Percentiles rank a stretch among this genome's conserved stretches.
These are phyloP conservation scores for Parthenolecanium corni DNA, from an alignment of 2,888 invertebrate genomes.

Conservation along the genomic window DNA sequence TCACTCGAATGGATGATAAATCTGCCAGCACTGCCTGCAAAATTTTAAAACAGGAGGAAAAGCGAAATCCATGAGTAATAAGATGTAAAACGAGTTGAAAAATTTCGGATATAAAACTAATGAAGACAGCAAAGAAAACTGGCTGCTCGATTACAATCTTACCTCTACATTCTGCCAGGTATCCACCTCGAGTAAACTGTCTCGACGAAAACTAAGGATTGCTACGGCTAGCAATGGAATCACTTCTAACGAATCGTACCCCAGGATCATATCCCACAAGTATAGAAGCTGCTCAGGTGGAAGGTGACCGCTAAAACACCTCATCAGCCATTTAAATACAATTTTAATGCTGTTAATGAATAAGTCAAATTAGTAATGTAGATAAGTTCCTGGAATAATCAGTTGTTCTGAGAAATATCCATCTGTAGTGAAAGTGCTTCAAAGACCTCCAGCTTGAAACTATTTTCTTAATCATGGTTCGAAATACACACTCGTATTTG, in stretches of 20 bases:
- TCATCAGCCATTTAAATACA: conserved; percentile 92
- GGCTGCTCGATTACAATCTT: conserved; percentile 22
- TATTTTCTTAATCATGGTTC: background rate
- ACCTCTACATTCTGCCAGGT: conserved; percentile 67
- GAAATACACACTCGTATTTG: background rate
- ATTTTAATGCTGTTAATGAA: conserved; percentile 57
- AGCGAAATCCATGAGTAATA: no score
- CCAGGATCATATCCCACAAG: conserved; percentile 85
- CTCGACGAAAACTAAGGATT: conserved; percentile 73
- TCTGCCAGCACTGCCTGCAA: conserved; percentile 67
- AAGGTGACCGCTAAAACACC: conserved; percentile 88
- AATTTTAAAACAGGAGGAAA: conserved; percentile 4
- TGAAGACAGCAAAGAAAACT: background rate
- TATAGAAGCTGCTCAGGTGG: conserved; percentile 83
- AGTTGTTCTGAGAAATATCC: no score
- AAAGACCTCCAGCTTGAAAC: background rate
- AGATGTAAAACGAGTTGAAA: no score
- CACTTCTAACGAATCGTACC: conserved; percentile 83
- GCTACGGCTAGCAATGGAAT: conserved; percentile 74
- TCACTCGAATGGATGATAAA: conserved; percentile 71
- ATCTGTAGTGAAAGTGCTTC: background rate
- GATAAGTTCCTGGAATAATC: no score
- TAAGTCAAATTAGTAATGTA: background rate
- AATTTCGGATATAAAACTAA: no score
- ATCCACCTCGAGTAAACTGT: conserved; percentile 64